These are phyloP conservation scores for Megaleporinus macrocephalus DNA, from an alignment of 2,113 vertebrate genomes.

Conservation along the genomic window DNA sequence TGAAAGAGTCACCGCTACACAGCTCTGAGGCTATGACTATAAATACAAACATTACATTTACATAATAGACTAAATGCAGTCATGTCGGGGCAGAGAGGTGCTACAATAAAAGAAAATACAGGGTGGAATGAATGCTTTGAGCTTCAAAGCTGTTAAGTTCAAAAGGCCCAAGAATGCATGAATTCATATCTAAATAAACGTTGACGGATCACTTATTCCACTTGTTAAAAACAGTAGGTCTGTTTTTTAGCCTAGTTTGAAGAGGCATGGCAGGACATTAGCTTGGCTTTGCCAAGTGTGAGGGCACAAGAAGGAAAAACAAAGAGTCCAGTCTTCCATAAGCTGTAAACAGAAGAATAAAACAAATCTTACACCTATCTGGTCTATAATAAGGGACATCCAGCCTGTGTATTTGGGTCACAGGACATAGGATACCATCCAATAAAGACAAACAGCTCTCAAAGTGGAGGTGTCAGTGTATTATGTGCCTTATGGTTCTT, in stretches of 20 bases:
- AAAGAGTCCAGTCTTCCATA: background rate
- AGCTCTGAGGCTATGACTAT: conserved; percentile 78
- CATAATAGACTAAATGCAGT: conserved; percentile 84
- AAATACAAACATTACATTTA: conserved; percentile 86
- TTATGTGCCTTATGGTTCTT: background rate
- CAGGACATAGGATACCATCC: conserved; percentile 16
- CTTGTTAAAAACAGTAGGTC: background rate
- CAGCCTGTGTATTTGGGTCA: conserved; percentile 7
- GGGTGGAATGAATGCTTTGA: background rate
- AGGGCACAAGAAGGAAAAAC: background rate
- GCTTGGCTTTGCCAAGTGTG: too few species aligned
- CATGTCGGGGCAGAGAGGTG: conserved; percentile 58
- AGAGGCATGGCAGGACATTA: too few species aligned
- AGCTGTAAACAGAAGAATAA: background rate
- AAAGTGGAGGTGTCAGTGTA: background rate
- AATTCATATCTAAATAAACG: background rate
- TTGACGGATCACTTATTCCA: conserved; percentile 1
- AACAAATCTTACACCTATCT: background rate
- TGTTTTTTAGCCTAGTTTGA: background rate
- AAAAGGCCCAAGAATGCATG: conserved; percentile 6
- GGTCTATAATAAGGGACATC: conserved; percentile 21
- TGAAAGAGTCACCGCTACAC: conserved; percentile 71
- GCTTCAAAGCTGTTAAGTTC: background rate
- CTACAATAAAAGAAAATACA: conserved; percentile 41
- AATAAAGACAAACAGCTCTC: conserved; percentile 15